Percentiles rank a stretch among this genome's conserved stretches.
Conservation (phyloP, 2,113 vertebrate species). For the Xyliphius kryptos region DNA sequence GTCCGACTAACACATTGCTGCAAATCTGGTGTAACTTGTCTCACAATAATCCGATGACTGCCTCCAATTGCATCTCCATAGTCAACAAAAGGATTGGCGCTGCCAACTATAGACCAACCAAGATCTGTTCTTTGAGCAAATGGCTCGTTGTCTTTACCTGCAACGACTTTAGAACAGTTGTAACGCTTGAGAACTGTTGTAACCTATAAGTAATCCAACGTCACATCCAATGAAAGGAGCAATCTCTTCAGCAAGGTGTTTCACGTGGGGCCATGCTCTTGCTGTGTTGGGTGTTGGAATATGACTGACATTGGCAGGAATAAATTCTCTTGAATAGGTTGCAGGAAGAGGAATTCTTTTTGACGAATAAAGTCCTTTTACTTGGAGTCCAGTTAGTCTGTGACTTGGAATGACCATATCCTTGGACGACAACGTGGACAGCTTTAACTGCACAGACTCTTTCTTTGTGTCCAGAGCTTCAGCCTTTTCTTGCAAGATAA, state of each 20-base stretch:
- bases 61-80: neutral
- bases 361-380: conserved; percentile 1
- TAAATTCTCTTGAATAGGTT: conserved; percentile 14
- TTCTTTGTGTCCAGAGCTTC: neutral
- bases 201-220: conserved; percentile 12
- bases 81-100: neutral
- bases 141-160: conserved; percentile 1
- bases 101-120: conserved; percentile 12
- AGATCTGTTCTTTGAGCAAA: conserved; percentile 17
- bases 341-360: neutral
- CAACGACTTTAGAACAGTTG: conserved; percentile 7
- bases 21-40: neutral
- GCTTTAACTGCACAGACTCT: conserved; percentile 1
- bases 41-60: conserved; percentile 9
- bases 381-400: neutral
- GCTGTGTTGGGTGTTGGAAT: conserved; percentile 15
- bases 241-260: conserved; percentile 18
- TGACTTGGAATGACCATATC: conserved; percentile 1
- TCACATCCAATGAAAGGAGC: conserved; percentile 14
- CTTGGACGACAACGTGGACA: conserved; percentile 5
- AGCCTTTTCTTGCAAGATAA: conserved; percentile 5
- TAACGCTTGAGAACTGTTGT: conserved; percentile 11
- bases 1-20: too few species aligned
- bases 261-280: conserved; percentile 9
- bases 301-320: conserved; percentile 4